Conservation (phyloP, 2,113 vertebrate species). For the Glareola pratincola region DNA sequence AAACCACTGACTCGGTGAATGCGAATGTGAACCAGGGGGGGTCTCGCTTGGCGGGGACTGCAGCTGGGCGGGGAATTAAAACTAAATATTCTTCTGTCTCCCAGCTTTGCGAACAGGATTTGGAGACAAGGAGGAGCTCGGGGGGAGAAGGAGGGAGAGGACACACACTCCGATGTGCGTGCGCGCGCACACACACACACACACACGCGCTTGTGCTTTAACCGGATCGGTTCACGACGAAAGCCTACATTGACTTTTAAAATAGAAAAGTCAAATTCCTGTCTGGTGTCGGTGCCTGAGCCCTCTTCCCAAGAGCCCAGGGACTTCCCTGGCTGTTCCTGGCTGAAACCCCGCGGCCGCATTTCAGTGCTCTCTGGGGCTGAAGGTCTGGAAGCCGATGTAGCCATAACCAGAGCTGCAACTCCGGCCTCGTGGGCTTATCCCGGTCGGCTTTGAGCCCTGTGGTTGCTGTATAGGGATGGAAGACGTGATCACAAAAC, state of each 20-base stretch:
- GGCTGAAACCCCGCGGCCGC: neutral
- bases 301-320: neutral
- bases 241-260: neutral
- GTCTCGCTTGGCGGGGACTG: neutral
- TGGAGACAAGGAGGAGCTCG: neutral
- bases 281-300: neutral
- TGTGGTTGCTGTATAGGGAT: neutral
- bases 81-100: neutral
- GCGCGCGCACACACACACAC: too few relatives aligned
- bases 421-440: neutral
- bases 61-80: neutral
- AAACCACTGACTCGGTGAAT: rapidly evolving
- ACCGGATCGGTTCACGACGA: neutral
- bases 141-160: neutral
- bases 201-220: rapidly evolving
- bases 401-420: neutral
- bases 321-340: neutral
- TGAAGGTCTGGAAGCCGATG: neutral
- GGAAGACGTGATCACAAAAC: neutral
- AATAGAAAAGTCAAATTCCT: neutral
- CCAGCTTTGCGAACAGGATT: neutral
- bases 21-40: rapidly evolving
- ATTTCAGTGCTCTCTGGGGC: neutral
- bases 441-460: rapidly evolving
- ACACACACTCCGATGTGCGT: rapidly evolving